Evolutionary conservation across 2,113 vertebrate species (phyloP).

Genomic region (Muscicapa adusta): DNA sequence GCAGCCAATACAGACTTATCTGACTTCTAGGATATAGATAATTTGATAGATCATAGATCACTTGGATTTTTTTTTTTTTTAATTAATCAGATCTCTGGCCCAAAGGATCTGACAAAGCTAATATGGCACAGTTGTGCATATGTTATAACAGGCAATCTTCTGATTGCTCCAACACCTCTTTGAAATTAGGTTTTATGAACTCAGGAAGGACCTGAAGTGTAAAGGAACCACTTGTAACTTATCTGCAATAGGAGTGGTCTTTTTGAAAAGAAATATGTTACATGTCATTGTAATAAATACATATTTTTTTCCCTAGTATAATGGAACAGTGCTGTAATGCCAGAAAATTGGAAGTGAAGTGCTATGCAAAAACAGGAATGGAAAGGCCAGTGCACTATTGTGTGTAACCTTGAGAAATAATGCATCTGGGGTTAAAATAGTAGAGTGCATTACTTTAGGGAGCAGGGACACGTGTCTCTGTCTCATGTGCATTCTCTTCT

Average conservation of each 20-base stretch:
- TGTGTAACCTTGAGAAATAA: background rate
- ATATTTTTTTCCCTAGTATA: background rate
- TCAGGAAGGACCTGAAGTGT: background rate
- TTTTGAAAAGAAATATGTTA: background rate
- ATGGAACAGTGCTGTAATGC: background rate
- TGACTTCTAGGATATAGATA: background rate
- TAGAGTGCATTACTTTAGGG: background rate
- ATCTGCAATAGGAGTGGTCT: background rate
- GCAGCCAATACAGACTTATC: background rate
- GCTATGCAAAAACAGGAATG: background rate
- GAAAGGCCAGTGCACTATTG: background rate
- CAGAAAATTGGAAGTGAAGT: background rate
- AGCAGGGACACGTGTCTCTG: background rate
- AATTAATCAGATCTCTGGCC: background rate
- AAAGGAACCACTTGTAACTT: background rate
- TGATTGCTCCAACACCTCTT: background rate
- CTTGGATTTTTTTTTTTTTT: background rate
- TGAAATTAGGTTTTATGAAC: background rate
- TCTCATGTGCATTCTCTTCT: background rate
- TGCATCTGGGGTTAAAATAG: background rate
- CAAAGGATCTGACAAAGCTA: background rate
- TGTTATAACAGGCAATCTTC: background rate
- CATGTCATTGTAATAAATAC: background rate
- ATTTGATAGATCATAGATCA: background rate
- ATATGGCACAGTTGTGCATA: background rate